Conservation (phyloP, 2,888 invertebrate genomes). For the Drosophila parthenogenetica region DNA sequence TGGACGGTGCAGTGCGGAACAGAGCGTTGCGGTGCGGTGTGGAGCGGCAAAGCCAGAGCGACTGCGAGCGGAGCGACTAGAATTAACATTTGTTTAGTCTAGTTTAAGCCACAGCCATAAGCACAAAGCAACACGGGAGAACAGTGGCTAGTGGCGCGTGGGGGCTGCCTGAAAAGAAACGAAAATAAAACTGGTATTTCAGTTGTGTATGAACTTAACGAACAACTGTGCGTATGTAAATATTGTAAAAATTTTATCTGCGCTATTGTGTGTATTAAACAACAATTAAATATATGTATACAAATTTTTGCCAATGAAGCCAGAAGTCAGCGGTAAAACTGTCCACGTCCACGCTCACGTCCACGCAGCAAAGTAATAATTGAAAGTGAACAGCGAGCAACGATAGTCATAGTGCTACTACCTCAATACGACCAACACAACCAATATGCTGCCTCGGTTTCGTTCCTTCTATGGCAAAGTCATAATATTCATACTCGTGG, state of each 20-base stretch:
- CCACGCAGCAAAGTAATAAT: constrained; percentile 48
- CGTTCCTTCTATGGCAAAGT: constrained; percentile 84
- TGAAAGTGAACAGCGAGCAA: constrained; percentile 37
- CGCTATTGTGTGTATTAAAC: constrained; percentile 9
- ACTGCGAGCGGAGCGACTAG: constrained; percentile 53
- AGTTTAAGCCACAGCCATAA: constrained; percentile 74
- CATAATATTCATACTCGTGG: constrained; percentile 81
- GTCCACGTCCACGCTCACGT: constrained; percentile 45
- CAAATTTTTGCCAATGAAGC: constrained; percentile 33
- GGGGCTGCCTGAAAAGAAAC: constrained; percentile 9
- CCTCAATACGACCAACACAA: constrained; percentile 43
- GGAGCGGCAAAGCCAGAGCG: constrained; percentile 28
- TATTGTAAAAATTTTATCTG: constrained; percentile 13
- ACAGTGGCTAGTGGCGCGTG: constrained; percentile 17
- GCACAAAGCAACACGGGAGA: constrained; percentile 37
- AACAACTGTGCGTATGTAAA: constrained; percentile 44
- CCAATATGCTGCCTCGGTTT: constrained; percentile 83
- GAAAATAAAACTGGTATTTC: constrained; percentile 42
- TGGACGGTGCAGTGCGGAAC: constrained; percentile 39
- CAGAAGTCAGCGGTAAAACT: constrained; percentile 14
- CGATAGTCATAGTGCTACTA: constrained; percentile 34
- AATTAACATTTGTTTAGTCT: constrained; percentile 71
- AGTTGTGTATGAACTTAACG: constrained; percentile 1
- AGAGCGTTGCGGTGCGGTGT: constrained; percentile 1
- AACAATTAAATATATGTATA: constrained; percentile 6